phyloP scores from a whole-genome alignment of 2,888 invertebrate genomes.

The Athalia rosae region DNA sequence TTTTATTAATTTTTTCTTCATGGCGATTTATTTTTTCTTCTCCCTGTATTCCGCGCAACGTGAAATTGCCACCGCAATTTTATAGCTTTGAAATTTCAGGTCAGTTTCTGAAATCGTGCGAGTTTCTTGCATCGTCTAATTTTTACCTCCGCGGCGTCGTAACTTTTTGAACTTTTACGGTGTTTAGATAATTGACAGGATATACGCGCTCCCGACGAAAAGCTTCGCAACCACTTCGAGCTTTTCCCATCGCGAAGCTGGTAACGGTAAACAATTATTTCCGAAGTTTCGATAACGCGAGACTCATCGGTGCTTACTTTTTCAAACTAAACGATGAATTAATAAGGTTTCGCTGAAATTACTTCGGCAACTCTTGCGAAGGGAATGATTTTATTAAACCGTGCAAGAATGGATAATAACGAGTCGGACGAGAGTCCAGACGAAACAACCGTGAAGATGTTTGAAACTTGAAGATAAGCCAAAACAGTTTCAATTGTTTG shows the following conservation, averaged over 20 bases:
- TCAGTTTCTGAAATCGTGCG: too few relatives aligned
- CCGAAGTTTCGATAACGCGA: neutral
- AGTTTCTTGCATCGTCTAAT: neutral
- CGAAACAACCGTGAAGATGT: neutral
- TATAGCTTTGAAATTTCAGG: too few relatives aligned
- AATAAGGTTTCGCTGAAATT: too few relatives aligned
- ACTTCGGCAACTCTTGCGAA: neutral
- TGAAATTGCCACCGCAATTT: too few relatives aligned
- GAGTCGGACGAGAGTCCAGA: neutral
- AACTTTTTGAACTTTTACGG: neutral
- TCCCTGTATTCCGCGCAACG: too few relatives aligned
- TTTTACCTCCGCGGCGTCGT: neutral
- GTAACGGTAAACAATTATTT: too few relatives aligned
- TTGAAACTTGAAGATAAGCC: neutral
- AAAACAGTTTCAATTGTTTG: neutral
- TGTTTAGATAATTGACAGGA: neutral
- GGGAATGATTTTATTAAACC: neutral
- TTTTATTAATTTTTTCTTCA: too few relatives aligned
- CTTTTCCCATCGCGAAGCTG: too few relatives aligned
- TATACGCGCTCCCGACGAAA: neutral
- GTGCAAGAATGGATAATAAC: neutral
- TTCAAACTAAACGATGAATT: neutral
- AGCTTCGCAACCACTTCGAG: too few relatives aligned
- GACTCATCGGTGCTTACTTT: constrained; percentile 7
- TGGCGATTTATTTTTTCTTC: too few relatives aligned